Percentiles rank a stretch among this genome's conserved stretches.
These are phyloP conservation scores for Nephotettix cincticeps DNA, from an alignment of 1,140 invertebrate genomes.

Conservation along the genomic window DNA sequence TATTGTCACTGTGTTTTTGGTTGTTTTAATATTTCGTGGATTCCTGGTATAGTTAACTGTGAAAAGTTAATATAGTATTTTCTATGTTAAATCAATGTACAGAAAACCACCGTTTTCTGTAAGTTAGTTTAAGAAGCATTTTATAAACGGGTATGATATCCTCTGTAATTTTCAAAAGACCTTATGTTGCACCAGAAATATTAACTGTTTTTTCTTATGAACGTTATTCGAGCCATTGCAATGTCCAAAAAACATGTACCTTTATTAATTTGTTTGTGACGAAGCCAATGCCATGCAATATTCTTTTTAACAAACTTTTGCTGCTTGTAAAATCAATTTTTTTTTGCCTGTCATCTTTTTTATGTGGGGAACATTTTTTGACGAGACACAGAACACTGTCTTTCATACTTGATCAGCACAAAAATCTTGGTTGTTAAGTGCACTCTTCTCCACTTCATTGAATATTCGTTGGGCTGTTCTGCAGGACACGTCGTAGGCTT, in stretches of 20 bases:
- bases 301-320: background rate
- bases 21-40: too few relatives aligned
- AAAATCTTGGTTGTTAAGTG: background rate
- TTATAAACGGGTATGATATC: too few relatives aligned
- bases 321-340: background rate
- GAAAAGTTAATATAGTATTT: too few relatives aligned
- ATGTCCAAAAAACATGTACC: background rate
- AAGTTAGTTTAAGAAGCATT: too few relatives aligned
- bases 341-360: background rate
- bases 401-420: background rate
- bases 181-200: too few relatives aligned
- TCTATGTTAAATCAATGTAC: too few relatives aligned
- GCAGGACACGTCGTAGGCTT: background rate
- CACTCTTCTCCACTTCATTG: background rate
- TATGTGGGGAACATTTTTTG: background rate
- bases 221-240: background rate
- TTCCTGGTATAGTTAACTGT: too few relatives aligned
- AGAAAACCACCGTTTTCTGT: too few relatives aligned
- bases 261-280: background rate
- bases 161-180: too few relatives aligned
- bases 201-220: background rate
- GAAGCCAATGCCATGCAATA: constrained; percentile 10
- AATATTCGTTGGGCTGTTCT: background rate
- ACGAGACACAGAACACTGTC: background rate
- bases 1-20: too few relatives aligned